Evolutionary conservation across 2,113 vertebrate species (phyloP), one percentile per base, ranked within the genome.

Genomic region (Xyliphius kryptos): DNA sequence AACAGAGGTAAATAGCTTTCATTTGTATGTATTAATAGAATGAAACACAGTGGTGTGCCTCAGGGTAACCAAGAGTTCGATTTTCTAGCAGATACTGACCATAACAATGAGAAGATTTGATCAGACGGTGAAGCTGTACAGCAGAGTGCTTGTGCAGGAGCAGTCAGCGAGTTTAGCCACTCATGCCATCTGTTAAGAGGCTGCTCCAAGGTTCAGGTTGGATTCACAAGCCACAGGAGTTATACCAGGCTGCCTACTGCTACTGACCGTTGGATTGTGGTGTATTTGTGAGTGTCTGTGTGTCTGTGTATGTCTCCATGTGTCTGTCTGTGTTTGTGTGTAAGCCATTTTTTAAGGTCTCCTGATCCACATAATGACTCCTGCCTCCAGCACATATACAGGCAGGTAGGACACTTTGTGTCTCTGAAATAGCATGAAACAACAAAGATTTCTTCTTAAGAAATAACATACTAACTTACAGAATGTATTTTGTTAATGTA

Each of bases 351-450:
- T n/a, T n/a, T n/a, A n/a, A n/a, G n/a, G 48, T 51, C 66, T 63
- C 61, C 56, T 65, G 70, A 54, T 73, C 40, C 61, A 65, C 61
- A 57, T 66, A 61, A 56, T 50, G 44, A 69, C 53, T 49, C 61
- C 61, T 60, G 57, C 53, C 66, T 59, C 44, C 61, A 52, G 54
- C 66, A 65, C 44, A 60, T 36, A 64, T 15, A 58, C 59, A 68
- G 65, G 49, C 65, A 60, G 63, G 65, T 72, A 68, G 61, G 60
- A 69, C 80, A 82, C 84, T 82, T 77, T 76, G 78, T 81, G n/a
- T n/a, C n/a, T n/a, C n/a, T n/a, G n/a, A n/a, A n/a, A n/a, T n/a
- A n/a, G n/a, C n/a, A n/a, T n/a, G n/a, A n/a, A n/a, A n/a, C n/a
- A n/a, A n/a, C n/a, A n/a, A n/a, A n/a, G n/a, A n/a, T n/a, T n/a